phyloP scores from a whole-genome alignment of 2,888 invertebrate genomes.

The Agrochola lychnidis region DNA sequence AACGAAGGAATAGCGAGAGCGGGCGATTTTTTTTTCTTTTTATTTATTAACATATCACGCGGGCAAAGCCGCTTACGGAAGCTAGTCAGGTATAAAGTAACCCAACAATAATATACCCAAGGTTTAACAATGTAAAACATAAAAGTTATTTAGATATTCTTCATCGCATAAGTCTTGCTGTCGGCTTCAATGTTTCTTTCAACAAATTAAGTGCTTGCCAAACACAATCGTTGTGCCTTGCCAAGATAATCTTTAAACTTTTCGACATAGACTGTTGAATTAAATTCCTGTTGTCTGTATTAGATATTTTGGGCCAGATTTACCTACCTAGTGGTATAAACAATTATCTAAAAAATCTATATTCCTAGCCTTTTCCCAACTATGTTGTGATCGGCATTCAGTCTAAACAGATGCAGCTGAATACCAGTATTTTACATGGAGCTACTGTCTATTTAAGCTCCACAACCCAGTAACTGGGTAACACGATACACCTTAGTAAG shows the following conservation, averaged over 20 bases:
- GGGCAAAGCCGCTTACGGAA: too few relatives aligned
- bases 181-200: conserved; percentile 46
- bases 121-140: conserved; percentile 21
- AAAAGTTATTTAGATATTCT: conserved; percentile 49
- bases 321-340: not conserved
- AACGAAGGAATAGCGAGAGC: too few relatives aligned
- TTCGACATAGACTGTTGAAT: conserved; percentile 21
- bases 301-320: not conserved
- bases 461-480: not conserved
- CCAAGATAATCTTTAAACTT: conserved; percentile 58
- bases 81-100: too few relatives aligned
- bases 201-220: conserved; percentile 56
- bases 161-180: conserved; percentile 21
- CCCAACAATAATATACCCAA: not conserved
- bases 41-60: too few relatives aligned
- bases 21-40: too few relatives aligned
- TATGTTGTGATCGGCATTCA: not conserved
- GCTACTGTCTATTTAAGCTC: not conserved
- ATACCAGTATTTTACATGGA: too few relatives aligned
- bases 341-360: not conserved
- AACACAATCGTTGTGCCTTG: conserved; percentile 47
- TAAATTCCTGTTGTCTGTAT: conserved; percentile 27
- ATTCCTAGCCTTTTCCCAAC: not conserved
- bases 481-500: not conserved
- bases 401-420: not conserved